Conservation (phyloP, 2,113 vertebrate genomes). For the Phyllopteryx taeniolatus region DNA sequence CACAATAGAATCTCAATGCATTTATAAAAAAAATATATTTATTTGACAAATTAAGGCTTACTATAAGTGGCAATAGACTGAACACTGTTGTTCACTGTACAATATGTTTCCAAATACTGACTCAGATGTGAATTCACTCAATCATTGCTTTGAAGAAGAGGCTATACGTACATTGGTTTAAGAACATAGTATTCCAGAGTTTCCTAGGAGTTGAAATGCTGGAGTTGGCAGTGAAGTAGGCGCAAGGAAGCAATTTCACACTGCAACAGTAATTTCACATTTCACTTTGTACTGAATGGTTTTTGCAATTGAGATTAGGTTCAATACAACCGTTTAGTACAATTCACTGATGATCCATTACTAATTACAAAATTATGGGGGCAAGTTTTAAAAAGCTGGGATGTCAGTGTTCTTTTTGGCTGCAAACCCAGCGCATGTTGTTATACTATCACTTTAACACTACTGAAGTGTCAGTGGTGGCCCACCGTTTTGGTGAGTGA, state of each 20-base stretch:
- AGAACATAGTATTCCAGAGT: neutral
- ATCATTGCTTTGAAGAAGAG: neutral
- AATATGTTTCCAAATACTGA: too few species aligned
- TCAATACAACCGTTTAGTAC: neutral
- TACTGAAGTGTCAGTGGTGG: constrained; percentile 2
- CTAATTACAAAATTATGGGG: constrained; percentile 1
- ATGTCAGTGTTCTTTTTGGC: neutral
- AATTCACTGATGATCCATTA: constrained; percentile 10
- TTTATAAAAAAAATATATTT: neutral
- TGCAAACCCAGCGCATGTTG: neutral
- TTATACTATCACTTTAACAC: neutral
- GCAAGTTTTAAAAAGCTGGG: neutral
- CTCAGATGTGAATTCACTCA: neutral
- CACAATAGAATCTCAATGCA: neutral
- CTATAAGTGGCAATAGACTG: neutral
- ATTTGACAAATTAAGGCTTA: neutral
- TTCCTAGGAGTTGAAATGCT: neutral
- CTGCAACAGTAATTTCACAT: constrained; percentile 6
- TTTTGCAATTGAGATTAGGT: constrained; percentile 11
- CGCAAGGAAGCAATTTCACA: constrained; percentile 3
- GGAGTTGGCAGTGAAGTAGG: neutral
- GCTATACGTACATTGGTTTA: neutral
- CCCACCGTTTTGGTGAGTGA: constrained; percentile 10
- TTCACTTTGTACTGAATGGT: constrained; percentile 5
- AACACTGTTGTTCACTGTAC: neutral